Evolutionary conservation across 2,797 vertebrate species (phyloP).

Genomic region (Rhyacichthys aspro): DNA sequence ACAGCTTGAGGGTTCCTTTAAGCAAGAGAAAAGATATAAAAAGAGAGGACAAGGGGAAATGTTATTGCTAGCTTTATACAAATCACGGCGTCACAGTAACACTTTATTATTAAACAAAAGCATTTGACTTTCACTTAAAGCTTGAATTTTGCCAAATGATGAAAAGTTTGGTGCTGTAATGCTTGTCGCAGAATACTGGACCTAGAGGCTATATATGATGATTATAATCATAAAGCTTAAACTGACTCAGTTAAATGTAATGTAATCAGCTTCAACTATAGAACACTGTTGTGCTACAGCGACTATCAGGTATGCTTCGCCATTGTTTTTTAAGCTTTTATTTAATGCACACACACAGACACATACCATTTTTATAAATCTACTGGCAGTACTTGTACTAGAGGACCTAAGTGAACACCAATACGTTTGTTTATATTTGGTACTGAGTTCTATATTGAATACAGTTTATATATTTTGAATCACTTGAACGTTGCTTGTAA

Average conservation of each 20-base stretch:
- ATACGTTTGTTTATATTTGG: constrained; percentile 79
- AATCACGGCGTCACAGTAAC: constrained; percentile 87
- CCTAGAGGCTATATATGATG: constrained; percentile 86
- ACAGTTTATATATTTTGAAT: constrained; percentile 67
- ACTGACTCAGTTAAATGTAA: constrained; percentile 84
- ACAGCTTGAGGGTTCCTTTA: constrained; percentile 51
- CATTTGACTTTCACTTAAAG: constrained; percentile 89
- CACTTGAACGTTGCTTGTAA: constrained; percentile 75
- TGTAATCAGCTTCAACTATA: constrained; percentile 85
- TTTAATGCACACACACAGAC: constrained; percentile 70
- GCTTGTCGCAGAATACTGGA: constrained; percentile 87
- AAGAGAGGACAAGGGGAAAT: constrained; percentile 77
- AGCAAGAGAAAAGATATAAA: constrained; percentile 44
- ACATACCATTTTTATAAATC: constrained; percentile 69
- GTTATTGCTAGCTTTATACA: constrained; percentile 87
- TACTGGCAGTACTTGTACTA: constrained; percentile 79
- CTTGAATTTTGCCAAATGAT: constrained; percentile 89
- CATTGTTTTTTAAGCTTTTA: constrained; percentile 75
- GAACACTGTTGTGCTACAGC: constrained; percentile 86
- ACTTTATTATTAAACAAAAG: constrained; percentile 81
- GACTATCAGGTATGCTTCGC: constrained; percentile 87
- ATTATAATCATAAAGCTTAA: constrained; percentile 85
- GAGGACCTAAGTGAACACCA: constrained; percentile 77
- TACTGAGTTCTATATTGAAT: constrained; percentile 77
- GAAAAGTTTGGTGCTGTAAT: constrained; percentile 87